Percentiles rank a stretch among this genome's conserved stretches.
Conservation (phyloP, 2,113 vertebrate species). For the Eleginops maclovinus region DNA sequence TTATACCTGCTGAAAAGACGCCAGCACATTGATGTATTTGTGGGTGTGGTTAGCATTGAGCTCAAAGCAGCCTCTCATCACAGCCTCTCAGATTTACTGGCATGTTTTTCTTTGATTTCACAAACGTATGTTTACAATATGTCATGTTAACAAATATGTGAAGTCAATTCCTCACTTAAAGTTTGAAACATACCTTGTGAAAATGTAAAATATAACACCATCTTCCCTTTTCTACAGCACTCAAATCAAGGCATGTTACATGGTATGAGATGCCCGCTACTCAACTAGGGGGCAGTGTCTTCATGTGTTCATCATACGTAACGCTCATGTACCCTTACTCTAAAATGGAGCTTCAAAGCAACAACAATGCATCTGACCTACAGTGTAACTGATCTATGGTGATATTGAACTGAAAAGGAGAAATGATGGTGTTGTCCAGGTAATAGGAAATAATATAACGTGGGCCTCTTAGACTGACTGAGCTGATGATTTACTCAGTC, state of each 20-base stretch:
- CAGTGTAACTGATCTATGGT: neutral
- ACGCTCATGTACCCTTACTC: slow-evolving; percentile 1
- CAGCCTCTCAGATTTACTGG: neutral
- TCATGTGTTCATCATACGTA: slow-evolving; percentile 15
- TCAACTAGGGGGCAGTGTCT: slow-evolving; percentile 47
- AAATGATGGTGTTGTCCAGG: neutral
- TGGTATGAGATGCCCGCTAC: neutral
- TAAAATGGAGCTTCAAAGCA: slow-evolving; percentile 34
- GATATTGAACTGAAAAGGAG: neutral
- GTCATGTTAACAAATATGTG: too few relatives aligned
- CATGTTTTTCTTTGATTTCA: neutral
- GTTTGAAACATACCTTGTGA: neutral
- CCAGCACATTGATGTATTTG: neutral
- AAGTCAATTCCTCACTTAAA: neutral
- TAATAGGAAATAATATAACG: slow-evolving; percentile 23
- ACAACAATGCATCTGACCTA: neutral
- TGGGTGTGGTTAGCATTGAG: neutral
- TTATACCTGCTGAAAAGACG: neutral
- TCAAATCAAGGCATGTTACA: neutral
- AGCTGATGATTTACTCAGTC: slow-evolving; percentile 37
- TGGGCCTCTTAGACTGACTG: slow-evolving; percentile 22
- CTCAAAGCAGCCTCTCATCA: neutral
- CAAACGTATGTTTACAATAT: too few relatives aligned
- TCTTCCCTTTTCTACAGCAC: neutral
- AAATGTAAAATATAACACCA: neutral